These are phyloP conservation scores for Hippasteria phrygiana DNA, from an alignment of 53 echinoderm and acorn worm genomes.

Conservation along the genomic window DNA sequence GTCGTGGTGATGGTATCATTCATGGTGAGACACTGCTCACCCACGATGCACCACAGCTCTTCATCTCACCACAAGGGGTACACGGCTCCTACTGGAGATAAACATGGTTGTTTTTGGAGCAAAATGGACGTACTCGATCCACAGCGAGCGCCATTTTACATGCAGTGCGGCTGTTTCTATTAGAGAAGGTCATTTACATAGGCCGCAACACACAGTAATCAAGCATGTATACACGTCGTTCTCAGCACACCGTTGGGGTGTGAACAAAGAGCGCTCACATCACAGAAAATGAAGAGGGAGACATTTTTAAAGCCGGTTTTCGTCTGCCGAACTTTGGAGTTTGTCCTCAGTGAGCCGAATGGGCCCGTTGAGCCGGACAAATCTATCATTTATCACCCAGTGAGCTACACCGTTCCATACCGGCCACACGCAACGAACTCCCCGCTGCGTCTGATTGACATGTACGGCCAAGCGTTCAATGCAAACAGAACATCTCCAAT, in stretches of 20 bases:
- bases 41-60: not conserved
- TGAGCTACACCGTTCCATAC: too few relatives aligned
- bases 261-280: constrained; percentile 10
- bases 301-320: not conserved
- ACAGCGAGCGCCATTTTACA: not conserved
- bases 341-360: not conserved
- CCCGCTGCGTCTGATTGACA: too few relatives aligned
- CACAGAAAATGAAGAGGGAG: not conserved
- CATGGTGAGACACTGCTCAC: constrained; percentile 7
- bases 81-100: not conserved
- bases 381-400: not conserved
- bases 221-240: not conserved
- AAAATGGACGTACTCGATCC: not conserved
- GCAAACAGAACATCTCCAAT: too few relatives aligned
- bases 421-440: too few relatives aligned
- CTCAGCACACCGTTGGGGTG: not conserved
- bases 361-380: not conserved
- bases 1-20: not conserved
- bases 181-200: constrained; percentile 1
- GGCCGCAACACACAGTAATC: not conserved
- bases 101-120: not conserved
- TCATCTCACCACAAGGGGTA: not conserved
- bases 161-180: not conserved
- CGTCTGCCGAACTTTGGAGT: not conserved
- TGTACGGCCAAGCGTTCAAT: too few relatives aligned